Conservation (phyloP, 2,888 invertebrate species). For the Nebria salina region DNA sequence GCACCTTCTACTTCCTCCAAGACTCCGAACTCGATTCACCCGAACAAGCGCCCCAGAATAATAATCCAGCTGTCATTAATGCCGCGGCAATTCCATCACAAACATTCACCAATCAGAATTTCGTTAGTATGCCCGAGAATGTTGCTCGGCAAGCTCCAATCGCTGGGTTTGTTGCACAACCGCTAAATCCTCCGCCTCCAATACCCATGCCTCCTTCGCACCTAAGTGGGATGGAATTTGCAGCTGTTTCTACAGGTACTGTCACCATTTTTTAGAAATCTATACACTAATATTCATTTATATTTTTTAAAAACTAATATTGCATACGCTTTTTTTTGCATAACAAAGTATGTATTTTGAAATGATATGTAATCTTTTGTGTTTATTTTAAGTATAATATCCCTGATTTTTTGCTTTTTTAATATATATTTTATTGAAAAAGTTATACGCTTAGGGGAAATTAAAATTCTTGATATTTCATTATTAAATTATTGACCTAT, state of each 20-base stretch:
- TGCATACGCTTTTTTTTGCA: not conserved
- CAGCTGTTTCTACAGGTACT: constrained; percentile 50
- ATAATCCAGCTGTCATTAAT: constrained; percentile 53
- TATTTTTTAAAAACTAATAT: not conserved
- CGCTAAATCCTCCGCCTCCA: constrained; percentile 64
- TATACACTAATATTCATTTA: not conserved
- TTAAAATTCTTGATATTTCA: too few relatives aligned
- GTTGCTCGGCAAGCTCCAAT: constrained; percentile 59
- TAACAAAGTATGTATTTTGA: not conserved
- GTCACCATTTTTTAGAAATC: not conserved
- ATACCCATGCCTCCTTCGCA: constrained; percentile 66
- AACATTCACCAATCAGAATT: constrained; percentile 88
- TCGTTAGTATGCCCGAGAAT: constrained; percentile 66
- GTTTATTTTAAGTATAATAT: not conserved
- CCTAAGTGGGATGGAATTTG: constrained; percentile 63
- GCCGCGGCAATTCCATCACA: constrained; percentile 75
- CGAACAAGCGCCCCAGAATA: constrained; percentile 60
- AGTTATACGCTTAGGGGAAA: too few relatives aligned
- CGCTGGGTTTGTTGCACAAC: constrained; percentile 66
- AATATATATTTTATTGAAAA: too few relatives aligned
- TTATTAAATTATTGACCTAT: not conserved
- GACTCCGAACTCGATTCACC: constrained; percentile 87
- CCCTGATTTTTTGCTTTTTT: too few relatives aligned
- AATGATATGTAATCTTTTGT: not conserved
- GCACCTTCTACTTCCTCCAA: constrained; percentile 85